Percentiles rank a stretch among this genome's conserved stretches.
Evolutionary conservation across 2,888 invertebrate species (phyloP).

Genomic region (Tachina grossa): DNA sequence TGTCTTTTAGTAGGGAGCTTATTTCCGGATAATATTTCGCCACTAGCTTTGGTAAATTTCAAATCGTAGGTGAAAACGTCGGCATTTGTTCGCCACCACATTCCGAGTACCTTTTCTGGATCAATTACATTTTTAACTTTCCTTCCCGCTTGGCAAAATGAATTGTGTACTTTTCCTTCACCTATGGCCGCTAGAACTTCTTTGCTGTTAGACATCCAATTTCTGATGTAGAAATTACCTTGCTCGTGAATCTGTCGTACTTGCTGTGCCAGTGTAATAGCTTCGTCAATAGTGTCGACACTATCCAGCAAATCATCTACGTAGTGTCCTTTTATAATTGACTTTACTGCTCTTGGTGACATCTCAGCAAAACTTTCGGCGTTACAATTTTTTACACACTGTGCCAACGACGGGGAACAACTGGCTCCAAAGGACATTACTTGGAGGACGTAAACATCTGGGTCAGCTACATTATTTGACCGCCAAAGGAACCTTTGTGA

Average conservation of each 20-base stretch:
- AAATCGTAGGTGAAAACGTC: not conserved
- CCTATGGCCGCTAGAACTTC: constrained; percentile 6
- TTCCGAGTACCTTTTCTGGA: not conserved
- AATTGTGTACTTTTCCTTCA: not conserved
- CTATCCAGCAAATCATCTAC: constrained; percentile 68
- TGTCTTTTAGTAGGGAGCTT: too few species aligned
- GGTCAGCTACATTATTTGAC: not conserved
- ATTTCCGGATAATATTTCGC: too few species aligned
- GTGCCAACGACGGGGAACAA: constrained; percentile 72
- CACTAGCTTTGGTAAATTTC: too few species aligned
- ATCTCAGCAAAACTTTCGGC: constrained; percentile 54
- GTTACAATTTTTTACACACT: constrained; percentile 71
- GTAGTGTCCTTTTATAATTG: constrained; percentile 69
- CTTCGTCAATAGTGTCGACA: not conserved
- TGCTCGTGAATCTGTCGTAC: not conserved
- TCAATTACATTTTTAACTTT: not conserved
- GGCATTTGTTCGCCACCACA: not conserved
- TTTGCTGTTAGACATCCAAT: constrained; percentile 67
- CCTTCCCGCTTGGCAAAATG: not conserved
- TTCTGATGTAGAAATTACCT: constrained; percentile 49
- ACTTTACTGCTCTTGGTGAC: constrained; percentile 66
- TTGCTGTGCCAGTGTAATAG: not conserved
- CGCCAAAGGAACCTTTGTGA: constrained; percentile 77
- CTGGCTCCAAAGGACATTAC: constrained; percentile 74
- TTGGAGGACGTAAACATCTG: constrained; percentile 65